Conservation (phyloP, 2,888 invertebrate species). For the Lucinisca nassula region DNA sequence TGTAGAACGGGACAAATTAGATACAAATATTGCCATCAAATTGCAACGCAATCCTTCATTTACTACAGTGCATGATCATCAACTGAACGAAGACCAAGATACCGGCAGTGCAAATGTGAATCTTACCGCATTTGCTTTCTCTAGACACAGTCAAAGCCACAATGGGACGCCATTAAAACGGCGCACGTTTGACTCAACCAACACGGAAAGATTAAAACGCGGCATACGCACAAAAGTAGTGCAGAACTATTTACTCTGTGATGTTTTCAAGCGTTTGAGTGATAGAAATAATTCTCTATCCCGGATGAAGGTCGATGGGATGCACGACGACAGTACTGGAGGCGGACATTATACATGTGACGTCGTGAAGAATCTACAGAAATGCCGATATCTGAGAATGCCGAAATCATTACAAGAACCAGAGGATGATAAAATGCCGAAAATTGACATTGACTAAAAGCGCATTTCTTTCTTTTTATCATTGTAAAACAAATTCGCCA, state of each 20-base stretch:
- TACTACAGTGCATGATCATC: neutral
- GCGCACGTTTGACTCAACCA: neutral
- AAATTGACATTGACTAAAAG: neutral
- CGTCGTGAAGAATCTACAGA: neutral
- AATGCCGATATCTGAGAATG: neutral
- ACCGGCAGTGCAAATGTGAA: neutral
- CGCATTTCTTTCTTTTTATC: too few relatives aligned
- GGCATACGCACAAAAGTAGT: neutral
- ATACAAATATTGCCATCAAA: neutral
- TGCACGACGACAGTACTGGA: neutral
- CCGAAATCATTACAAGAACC: neutral
- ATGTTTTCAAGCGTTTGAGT: slow-evolving; percentile 5
- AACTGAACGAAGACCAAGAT: neutral
- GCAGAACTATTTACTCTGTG: slow-evolving; percentile 7
- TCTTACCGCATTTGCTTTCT: neutral
- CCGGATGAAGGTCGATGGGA: neutral
- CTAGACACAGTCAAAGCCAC: neutral
- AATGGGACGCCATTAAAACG: neutral
- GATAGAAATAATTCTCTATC: neutral
- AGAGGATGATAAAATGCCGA: neutral
- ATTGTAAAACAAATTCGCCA: too few relatives aligned
- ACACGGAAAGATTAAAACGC: neutral
- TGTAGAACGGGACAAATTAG: neutral
- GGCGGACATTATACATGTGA: neutral
- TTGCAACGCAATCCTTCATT: neutral